phyloP scores from a whole-genome alignment of 2,113 vertebrate species.

The Lamprotornis superbus region DNA sequence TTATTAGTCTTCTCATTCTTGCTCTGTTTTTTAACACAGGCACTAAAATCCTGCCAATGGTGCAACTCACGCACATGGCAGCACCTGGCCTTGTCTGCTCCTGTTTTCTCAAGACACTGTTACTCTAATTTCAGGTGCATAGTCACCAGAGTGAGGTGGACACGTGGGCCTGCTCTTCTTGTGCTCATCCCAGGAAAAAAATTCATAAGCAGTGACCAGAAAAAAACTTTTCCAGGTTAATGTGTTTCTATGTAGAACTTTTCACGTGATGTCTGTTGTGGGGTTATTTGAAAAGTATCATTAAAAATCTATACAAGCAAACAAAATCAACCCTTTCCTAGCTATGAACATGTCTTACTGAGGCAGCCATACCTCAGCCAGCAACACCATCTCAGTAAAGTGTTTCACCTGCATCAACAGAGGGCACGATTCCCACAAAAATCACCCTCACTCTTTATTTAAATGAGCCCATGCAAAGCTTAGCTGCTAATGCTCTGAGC shows the following conservation, averaged over 20 bases:
- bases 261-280: neutral
- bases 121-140: neutral
- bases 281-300: neutral
- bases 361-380: neutral
- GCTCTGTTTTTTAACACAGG: neutral
- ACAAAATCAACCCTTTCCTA: neutral
- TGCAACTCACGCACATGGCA: fast-evolving
- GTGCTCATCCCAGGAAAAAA: fast-evolving
- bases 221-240: neutral
- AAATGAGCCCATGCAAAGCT: neutral
- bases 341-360: neutral
- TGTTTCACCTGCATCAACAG: neutral
- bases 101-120: neutral
- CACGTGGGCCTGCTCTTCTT: fast-evolving
- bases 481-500: neutral
- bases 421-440: neutral
- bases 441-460: neutral
- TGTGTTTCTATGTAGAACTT: neutral
- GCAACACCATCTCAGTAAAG: neutral
- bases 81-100: fast-evolving
- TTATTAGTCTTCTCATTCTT: neutral
- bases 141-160: neutral
- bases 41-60: neutral
- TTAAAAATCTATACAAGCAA: neutral
- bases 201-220: neutral